Evolutionary conservation across 2,113 vertebrate species (phyloP).

Genomic region (Choloepus hoffmanni): DNA sequence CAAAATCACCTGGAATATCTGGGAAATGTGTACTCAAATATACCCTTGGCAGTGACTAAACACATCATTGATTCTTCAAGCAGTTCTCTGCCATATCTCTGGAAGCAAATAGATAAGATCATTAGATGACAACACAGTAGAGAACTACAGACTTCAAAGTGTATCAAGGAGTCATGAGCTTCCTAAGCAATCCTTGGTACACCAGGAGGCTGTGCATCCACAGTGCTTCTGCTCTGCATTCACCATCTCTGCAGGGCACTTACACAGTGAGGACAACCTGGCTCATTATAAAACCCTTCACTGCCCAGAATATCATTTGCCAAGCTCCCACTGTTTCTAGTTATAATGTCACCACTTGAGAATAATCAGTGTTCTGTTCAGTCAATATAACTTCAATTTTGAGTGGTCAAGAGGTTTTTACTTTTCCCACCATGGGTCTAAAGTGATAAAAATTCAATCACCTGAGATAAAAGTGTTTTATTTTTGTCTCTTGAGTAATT

Average conservation of each 20-base stretch:
- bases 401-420: background rate
- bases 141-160: background rate
- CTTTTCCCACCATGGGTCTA: background rate
- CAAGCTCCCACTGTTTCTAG: background rate
- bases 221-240: background rate
- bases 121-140: background rate
- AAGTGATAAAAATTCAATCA: background rate
- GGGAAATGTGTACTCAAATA: background rate
- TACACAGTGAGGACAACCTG: no score
- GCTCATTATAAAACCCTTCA: background rate
- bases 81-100: background rate
- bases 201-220: background rate
- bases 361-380: background rate
- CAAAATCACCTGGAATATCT: background rate
- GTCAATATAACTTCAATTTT: background rate
- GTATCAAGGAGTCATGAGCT: background rate
- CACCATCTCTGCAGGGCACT: background rate
- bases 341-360: background rate
- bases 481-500: conserved; percentile 36
- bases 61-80: background rate
- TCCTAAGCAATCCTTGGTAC: background rate
- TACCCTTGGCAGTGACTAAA: background rate
- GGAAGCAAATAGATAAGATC: background rate
- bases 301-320: background rate
- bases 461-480: background rate